These are phyloP conservation scores for Glossophaga mutica DNA, from an alignment of 2,797 vertebrate species.

Conservation along the genomic window DNA sequence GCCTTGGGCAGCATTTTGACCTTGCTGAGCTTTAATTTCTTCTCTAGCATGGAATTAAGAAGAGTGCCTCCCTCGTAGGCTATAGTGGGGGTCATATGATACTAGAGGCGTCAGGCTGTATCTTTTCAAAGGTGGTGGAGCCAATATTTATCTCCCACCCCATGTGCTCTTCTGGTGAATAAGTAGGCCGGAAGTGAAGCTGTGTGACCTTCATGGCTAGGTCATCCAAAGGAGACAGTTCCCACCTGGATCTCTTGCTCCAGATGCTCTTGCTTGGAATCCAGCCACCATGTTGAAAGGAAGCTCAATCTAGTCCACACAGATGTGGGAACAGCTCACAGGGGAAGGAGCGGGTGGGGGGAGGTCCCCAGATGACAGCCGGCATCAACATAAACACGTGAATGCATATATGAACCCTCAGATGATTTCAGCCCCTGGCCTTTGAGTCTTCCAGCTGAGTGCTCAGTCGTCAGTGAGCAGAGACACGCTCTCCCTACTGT, in stretches of 20 bases:
- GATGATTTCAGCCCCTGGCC: neutral
- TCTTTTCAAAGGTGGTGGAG: neutral
- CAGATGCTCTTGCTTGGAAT: neutral
- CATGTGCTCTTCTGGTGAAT: neutral
- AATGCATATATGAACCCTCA: no score
- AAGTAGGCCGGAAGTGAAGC: neutral
- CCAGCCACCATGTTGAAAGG: neutral
- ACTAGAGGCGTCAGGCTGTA: neutral
- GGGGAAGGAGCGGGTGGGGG: rapidly evolving
- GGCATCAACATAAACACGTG: neutral
- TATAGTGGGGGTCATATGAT: neutral
- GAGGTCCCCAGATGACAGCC: neutral
- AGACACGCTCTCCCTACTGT: neutral
- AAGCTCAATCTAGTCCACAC: neutral
- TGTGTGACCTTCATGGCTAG: neutral
- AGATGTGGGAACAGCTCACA: neutral
- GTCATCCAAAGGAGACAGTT: neutral
- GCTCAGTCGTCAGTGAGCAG: neutral
- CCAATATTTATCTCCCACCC: neutral
- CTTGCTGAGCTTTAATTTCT: neutral
- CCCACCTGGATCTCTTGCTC: neutral
- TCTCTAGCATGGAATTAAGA: neutral
- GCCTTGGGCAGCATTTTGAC: neutral
- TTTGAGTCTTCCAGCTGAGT: neutral
- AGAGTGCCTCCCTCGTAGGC: neutral